Evolutionary conservation across 2,113 vertebrate genomes (phyloP).

Genomic region (Ibidorhyncha struthersii): DNA sequence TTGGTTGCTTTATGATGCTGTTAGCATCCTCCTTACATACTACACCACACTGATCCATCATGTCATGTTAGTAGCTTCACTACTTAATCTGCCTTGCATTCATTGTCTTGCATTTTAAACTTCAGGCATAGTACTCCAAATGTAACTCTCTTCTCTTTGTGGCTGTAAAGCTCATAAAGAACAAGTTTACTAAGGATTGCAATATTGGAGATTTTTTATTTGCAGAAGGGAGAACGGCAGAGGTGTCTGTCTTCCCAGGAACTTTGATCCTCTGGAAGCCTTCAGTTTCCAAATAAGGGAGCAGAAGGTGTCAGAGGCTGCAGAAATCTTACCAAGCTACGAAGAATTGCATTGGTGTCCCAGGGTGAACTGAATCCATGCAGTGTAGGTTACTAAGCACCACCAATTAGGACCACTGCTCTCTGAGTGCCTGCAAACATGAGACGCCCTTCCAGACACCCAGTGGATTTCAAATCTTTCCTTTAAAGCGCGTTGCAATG

Average conservation of each 20-base stretch:
- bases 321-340: background rate
- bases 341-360: background rate
- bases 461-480: background rate
- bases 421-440: background rate
- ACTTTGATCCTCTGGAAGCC: background rate
- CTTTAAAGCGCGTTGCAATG: background rate
- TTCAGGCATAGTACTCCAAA: background rate
- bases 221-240: background rate
- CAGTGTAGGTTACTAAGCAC: background rate
- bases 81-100: background rate
- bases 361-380: background rate
- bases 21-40: background rate
- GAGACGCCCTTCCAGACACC: background rate
- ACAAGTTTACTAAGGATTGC: background rate
- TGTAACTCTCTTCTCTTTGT: background rate
- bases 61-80: background rate
- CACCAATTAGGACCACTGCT: background rate
- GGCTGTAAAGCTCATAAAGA: background rate
- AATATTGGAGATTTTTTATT: background rate
- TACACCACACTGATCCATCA: background rate
- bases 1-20: constrained; percentile 33
- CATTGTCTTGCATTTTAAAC: background rate
- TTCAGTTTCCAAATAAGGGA: background rate
- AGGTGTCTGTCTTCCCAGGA: background rate
- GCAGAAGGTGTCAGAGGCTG: background rate